Evolutionary conservation across 2,113 vertebrate species (phyloP).

Genomic region (Nesogale talazaci): DNA sequence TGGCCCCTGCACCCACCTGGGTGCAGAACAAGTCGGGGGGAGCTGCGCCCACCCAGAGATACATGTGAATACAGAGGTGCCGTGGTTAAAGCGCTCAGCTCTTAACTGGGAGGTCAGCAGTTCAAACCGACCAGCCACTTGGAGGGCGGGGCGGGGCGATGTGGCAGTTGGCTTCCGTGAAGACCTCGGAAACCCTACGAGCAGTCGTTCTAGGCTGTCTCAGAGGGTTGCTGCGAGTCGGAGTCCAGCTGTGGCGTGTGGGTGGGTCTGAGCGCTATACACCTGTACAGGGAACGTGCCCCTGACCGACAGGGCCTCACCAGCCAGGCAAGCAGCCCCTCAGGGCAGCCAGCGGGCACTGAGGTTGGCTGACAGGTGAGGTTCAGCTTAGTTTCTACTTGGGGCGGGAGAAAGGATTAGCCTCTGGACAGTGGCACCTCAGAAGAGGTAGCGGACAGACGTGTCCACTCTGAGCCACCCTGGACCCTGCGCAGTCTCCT

Average conservation of each 20-base stretch:
- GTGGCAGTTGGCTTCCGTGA: neutral
- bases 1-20: neutral
- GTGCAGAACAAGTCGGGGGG: neutral
- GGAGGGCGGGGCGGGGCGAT: neutral
- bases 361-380: neutral
- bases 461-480: neutral
- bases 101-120: too few species aligned
- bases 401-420: neutral
- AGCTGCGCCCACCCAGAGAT: neutral
- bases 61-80: too few species aligned
- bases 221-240: neutral
- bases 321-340: constrained; percentile 5
- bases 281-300: constrained; percentile 68
- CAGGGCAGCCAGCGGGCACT: neutral
- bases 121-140: neutral
- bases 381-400: neutral
- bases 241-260: neutral
- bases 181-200: neutral
- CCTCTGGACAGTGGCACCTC: constrained; percentile 20
- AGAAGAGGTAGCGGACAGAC: constrained; percentile 50
- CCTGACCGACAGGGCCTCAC: constrained; percentile 17
- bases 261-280: constrained; percentile 62
- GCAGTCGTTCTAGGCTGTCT: neutral
- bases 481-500: neutral
- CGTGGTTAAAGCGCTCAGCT: too few species aligned